Evolutionary conservation across 2,797 vertebrate genomes (phyloP), one percentile per base, ranked within the genome.

Genomic region (Triplophysa yarkandensis): DNA sequence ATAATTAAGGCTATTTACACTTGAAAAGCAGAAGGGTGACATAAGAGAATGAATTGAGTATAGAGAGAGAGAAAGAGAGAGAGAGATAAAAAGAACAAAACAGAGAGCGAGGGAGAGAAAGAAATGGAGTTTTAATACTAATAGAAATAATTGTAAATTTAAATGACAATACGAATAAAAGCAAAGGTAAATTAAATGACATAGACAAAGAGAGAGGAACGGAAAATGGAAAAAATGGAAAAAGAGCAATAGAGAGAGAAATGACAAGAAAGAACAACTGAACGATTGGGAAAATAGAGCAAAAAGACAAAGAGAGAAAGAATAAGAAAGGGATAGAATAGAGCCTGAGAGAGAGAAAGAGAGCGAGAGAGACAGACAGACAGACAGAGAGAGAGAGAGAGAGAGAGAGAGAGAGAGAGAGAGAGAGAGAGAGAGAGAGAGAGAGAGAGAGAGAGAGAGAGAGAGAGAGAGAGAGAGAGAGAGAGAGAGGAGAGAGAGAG

Each of bases 1-100:
- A 85, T 87, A 68, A 1, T 86, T 74, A 73, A 23, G 13, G 60
- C 46, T 72, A 64, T 85, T 84, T 67, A 85, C 81, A 84, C 70
- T 78, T 66, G 52, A 80, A 61, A 50, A 63, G 21, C 10, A 70
- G 6, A 43, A 5, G n/a, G 65, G 21, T 9, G 13, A 25, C 44
- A 50, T 13, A 16, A 34, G 44, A n/a, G 63, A 28, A 25, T 14
- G 43, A 36, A 55, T 1, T 55, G 9, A n/a, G 19, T 52, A 19
- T 25, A 50, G 17, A 55, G 4, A 55, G 27, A 25, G 27, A 23
- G 41, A 57, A 25, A 36, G 27, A 52, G 4, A 2, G 14, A 52
- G n/a, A 10, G 6, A 16, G 6, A 17, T 21, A n/a, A 27, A 27
- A 4, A 39, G n/a, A 3, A 0, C n/a, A 11, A n/a, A 14, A 50